Percentiles rank a stretch among this genome's conserved stretches.
Evolutionary conservation across 2,888 invertebrate genomes (phyloP).

Genomic region (Iphiclides podalirius): DNA sequence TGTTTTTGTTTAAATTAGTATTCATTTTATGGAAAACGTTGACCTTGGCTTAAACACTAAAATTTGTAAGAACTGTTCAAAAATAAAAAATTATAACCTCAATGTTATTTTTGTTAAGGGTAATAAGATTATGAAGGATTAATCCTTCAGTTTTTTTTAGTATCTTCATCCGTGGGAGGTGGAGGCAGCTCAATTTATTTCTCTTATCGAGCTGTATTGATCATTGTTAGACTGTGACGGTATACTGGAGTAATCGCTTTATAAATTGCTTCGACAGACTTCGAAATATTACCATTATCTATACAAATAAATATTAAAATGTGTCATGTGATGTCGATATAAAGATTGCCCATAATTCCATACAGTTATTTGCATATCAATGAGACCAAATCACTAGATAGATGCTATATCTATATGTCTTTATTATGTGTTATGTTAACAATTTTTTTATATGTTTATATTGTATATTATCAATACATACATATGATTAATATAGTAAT

Average conservation of each 20-base stretch:
- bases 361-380: too few species aligned
- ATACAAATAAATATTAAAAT: neutral
- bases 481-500: too few species aligned
- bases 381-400: too few species aligned
- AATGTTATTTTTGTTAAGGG: neutral
- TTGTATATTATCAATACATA: too few species aligned
- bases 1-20: slow-evolving; percentile 58
- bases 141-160: neutral
- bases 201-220: neutral
- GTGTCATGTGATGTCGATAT: too few species aligned
- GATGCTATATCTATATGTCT: too few species aligned
- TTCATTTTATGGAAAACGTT: slow-evolving; percentile 45
- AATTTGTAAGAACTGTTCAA: too few species aligned
- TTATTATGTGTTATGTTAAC: too few species aligned
- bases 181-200: neutral
- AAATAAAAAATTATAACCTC: neutral
- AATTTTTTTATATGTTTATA: too few species aligned
- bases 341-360: too few species aligned
- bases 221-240: neutral
- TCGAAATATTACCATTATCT: neutral
- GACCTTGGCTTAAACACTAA: neutral
- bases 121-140: neutral
- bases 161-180: too few species aligned
- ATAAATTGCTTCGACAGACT: neutral
- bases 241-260: neutral